Conservation (phyloP, 2,888 invertebrate species). For the Rhabditoides inermis region DNA sequence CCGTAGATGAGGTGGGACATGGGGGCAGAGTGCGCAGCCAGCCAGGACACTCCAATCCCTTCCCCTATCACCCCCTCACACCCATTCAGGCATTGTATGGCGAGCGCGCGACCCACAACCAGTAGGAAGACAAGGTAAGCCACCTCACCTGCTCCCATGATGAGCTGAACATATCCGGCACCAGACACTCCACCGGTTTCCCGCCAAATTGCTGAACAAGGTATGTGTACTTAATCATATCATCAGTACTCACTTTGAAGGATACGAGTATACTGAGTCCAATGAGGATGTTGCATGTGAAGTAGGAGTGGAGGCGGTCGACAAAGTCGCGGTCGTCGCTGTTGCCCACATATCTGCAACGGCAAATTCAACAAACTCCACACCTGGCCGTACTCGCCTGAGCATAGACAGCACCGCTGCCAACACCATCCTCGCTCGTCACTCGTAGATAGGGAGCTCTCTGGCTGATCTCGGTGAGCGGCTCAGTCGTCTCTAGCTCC, state of each 20-base stretch:
- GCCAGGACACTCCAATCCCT: too few relatives aligned
- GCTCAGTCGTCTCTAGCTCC: too few relatives aligned
- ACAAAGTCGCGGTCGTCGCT: slow-evolving; percentile 50
- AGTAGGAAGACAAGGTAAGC: background rate
- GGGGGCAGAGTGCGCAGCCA: too few relatives aligned
- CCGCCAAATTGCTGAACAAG: slow-evolving; percentile 48
- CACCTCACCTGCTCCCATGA: slow-evolving; percentile 43
- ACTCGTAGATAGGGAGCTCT: too few relatives aligned
- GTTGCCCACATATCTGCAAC: slow-evolving; percentile 36
- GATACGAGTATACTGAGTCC: slow-evolving; percentile 46
- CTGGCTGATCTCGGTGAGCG: too few relatives aligned
- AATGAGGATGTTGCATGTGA: slow-evolving; percentile 49
- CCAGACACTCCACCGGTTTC: slow-evolving; percentile 48
- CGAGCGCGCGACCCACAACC: too few relatives aligned
- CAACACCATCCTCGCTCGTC: slow-evolving; percentile 38
- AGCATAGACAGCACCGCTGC: slow-evolving; percentile 48
- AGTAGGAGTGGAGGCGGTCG: slow-evolving; percentile 47
- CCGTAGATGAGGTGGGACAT: too few relatives aligned
- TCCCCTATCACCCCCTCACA: too few relatives aligned
- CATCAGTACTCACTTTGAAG: slow-evolving; percentile 32
- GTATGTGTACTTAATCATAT: background rate
- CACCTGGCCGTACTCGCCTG: slow-evolving; percentile 9
- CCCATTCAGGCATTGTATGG: background rate
- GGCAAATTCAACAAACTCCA: background rate
- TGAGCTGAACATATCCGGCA: slow-evolving; percentile 46